These are phyloP conservation scores for Drosophila willistoni DNA, from an alignment of 1,140 invertebrate genomes.

Conservation along the genomic window DNA sequence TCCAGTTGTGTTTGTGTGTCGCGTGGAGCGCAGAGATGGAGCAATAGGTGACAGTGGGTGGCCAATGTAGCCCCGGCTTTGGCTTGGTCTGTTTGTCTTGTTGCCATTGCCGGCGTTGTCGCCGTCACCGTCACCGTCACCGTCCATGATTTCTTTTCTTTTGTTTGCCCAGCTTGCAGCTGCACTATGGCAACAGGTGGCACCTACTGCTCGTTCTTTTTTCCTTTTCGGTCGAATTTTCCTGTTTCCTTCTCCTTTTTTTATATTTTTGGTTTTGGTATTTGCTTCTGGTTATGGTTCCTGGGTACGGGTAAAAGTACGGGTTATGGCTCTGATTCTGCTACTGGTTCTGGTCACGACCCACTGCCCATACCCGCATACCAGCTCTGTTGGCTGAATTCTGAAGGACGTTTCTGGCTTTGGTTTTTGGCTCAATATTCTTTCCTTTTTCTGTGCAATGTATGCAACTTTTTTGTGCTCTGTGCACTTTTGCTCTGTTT, in stretches of 20 bases:
- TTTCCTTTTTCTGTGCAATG: conserved; percentile 58
- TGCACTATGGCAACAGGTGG: conserved; percentile 58
- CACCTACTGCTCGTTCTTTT: conserved; percentile 58
- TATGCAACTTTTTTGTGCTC: conserved; percentile 36
- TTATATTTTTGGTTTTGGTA: background rate
- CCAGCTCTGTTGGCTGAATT: conserved; percentile 25
- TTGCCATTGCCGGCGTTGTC: conserved; percentile 18
- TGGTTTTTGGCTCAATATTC: conserved; percentile 35
- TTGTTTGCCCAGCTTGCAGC: conserved; percentile 39
- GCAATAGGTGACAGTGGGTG: no score
- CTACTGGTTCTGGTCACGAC: conserved; percentile 12
- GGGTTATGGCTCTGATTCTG: conserved; percentile 18
- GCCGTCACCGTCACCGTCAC: background rate
- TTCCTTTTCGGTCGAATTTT: background rate
- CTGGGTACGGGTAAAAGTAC: no score
- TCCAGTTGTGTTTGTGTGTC: background rate
- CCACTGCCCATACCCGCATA: conserved; percentile 13
- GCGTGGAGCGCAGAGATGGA: no score
- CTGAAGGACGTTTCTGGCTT: conserved; percentile 63
- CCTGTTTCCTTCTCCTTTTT: background rate
- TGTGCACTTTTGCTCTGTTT: conserved; percentile 35
- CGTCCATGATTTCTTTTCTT: conserved; percentile 49
- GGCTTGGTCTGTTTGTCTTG: conserved; percentile 59
- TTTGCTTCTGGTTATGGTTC: conserved; percentile 10
- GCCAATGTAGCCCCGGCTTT: conserved; percentile 18